Conservation (phyloP, 1,140 invertebrate species). For the Rhyacophila brunnea region DNA sequence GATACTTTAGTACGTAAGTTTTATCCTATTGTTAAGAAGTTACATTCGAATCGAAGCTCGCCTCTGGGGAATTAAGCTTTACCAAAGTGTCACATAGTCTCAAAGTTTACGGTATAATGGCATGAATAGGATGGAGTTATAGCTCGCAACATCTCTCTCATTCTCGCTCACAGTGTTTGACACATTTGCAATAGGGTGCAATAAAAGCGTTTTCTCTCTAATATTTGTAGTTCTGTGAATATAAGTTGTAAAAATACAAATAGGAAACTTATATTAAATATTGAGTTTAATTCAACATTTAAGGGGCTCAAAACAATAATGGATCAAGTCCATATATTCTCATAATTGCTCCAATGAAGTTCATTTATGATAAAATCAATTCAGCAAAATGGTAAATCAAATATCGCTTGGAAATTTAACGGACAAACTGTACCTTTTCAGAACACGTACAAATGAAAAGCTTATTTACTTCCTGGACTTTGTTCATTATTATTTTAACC, state of each 20-base stretch:
- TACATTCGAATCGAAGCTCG: background rate
- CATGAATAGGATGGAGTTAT: slow-evolving; percentile 36
- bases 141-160: slow-evolving; percentile 26
- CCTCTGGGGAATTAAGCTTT: background rate
- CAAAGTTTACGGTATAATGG: slow-evolving; percentile 28
- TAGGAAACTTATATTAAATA: slow-evolving; percentile 33
- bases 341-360: too few species aligned
- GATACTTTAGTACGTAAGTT: slow-evolving; percentile 3
- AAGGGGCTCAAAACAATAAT: too few species aligned
- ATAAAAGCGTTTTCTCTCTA: slow-evolving; percentile 35
- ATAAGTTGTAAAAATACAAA: slow-evolving; percentile 37
- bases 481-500: too few species aligned
- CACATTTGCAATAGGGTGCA: slow-evolving; percentile 34
- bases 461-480: too few species aligned
- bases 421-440: too few species aligned
- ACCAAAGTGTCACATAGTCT: slow-evolving; percentile 17
- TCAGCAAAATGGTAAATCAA: too few species aligned
- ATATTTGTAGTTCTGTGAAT: slow-evolving; percentile 34
- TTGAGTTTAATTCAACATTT: slow-evolving; percentile 27
- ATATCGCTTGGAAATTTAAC: too few species aligned
- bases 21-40: background rate
- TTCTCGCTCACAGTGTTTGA: slow-evolving; percentile 28
- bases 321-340: too few species aligned
- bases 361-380: too few species aligned
- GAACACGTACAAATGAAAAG: too few species aligned